Percentiles rank a stretch among this genome's conserved stretches.
phyloP scores from a whole-genome alignment of 2,888 invertebrate species.

The Pomacea canaliculata region DNA sequence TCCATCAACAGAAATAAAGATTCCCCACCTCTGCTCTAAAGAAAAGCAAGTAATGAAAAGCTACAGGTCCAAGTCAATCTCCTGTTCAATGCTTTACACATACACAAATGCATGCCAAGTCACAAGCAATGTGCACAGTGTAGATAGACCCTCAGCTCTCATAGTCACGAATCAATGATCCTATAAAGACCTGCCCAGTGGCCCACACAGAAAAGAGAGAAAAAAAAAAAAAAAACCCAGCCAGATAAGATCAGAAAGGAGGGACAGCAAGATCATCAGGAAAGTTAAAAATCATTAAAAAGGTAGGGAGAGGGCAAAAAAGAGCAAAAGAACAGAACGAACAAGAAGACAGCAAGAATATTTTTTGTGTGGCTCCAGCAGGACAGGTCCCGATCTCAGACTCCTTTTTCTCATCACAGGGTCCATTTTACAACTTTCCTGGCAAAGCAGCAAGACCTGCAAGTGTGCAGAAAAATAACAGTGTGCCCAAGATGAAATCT shows the following conservation, averaged over 20 bases:
- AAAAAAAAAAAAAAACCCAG: conserved; percentile 3
- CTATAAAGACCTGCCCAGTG: conserved; percentile 20
- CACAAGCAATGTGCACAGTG: too few species aligned
- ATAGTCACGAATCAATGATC: conserved; percentile 28
- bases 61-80: too few species aligned
- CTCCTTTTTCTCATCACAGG: conserved; percentile 22
- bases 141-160: conserved; percentile 28
- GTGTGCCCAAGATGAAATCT: too few species aligned
- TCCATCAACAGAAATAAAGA: too few species aligned
- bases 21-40: too few species aligned
- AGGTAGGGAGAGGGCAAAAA: background rate
- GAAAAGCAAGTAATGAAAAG: too few species aligned
- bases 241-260: conserved; percentile 2
- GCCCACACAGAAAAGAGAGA: conserved; percentile 12
- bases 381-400: conserved; percentile 21
- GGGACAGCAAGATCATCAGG: conserved; percentile 6
- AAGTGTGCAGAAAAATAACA: too few species aligned
- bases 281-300: background rate
- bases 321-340: background rate
- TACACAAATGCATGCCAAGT: too few species aligned
- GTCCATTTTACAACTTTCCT: background rate
- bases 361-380: conserved; percentile 5
- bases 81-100: too few species aligned
- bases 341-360: conserved; percentile 9
- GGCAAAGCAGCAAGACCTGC: too few species aligned